These are phyloP conservation scores for Hylia prasina DNA, from an alignment of 2,113 vertebrate species.

Conservation along the genomic window DNA sequence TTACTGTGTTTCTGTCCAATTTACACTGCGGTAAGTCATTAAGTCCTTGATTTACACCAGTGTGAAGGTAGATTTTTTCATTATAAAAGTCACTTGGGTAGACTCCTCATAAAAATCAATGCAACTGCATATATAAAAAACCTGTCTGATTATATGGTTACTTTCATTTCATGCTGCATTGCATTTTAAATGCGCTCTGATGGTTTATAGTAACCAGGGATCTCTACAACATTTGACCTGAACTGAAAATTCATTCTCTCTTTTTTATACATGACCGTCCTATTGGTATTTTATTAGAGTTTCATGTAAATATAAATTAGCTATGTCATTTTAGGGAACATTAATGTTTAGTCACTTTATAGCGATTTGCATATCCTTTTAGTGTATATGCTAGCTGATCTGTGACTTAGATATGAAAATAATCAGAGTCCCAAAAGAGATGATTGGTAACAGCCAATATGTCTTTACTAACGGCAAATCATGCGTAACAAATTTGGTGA, in stretches of 20 bases:
- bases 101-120: background rate
- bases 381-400: background rate
- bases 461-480: background rate
- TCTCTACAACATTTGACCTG: background rate
- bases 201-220: background rate
- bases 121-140: background rate
- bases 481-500: background rate
- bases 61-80: background rate
- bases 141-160: background rate
- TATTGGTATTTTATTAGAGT: background rate
- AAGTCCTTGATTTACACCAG: background rate
- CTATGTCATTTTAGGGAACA: background rate
- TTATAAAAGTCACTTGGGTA: background rate
- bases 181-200: background rate
- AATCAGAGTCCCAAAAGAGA: background rate
- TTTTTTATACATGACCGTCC: background rate
- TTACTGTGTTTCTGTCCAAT: background rate
- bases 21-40: background rate
- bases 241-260: constrained; percentile 9
- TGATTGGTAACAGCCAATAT: background rate
- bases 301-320: background rate
- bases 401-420: background rate
- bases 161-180: background rate
- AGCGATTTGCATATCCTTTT: background rate
- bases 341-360: background rate